These are phyloP conservation scores for Dasysyrphus albostriatus DNA, from an alignment of 2,888 invertebrate genomes.

Conservation along the genomic window DNA sequence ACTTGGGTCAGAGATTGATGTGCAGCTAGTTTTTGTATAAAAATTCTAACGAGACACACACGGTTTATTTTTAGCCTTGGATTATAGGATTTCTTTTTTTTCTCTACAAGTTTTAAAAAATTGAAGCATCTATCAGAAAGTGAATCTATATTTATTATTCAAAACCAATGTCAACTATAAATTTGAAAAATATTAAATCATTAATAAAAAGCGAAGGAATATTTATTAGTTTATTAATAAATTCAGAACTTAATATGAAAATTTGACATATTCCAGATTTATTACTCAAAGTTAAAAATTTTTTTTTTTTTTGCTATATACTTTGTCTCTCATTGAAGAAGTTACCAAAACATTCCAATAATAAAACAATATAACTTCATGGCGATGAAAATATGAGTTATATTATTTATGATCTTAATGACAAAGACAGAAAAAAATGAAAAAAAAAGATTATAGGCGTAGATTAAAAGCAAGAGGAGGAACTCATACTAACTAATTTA, in stretches of 20 bases:
- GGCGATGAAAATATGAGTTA: slow-evolving; percentile 19
- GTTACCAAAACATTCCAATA: neutral
- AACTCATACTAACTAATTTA: slow-evolving; percentile 1
- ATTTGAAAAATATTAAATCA: neutral
- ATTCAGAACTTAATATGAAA: slow-evolving; percentile 15
- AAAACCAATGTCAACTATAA: slow-evolving; percentile 1
- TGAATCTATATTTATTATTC: neutral
- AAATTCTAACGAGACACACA: slow-evolving; percentile 17
- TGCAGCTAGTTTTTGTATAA: slow-evolving; percentile 17
- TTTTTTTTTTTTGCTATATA: neutral
- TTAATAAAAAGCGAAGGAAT: neutral
- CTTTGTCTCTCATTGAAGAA: neutral
- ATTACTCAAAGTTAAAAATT: slow-evolving; percentile 14
- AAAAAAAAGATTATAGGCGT: slow-evolving; percentile 1
- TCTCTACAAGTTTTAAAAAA: neutral
- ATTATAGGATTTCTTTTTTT: neutral
- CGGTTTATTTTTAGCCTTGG: neutral
- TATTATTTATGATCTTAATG: slow-evolving; percentile 28
- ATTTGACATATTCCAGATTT: slow-evolving; percentile 28
- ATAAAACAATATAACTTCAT: neutral
- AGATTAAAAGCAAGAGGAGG: neutral
- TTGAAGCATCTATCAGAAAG: neutral
- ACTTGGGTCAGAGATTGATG: slow-evolving; percentile 48
- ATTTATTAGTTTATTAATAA: slow-evolving; percentile 25
- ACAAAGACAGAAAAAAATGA: neutral